Percentiles rank a stretch among this genome's conserved stretches.
Conservation (phyloP, 2,113 vertebrate species). For the Neodon shergylaensis region DNA sequence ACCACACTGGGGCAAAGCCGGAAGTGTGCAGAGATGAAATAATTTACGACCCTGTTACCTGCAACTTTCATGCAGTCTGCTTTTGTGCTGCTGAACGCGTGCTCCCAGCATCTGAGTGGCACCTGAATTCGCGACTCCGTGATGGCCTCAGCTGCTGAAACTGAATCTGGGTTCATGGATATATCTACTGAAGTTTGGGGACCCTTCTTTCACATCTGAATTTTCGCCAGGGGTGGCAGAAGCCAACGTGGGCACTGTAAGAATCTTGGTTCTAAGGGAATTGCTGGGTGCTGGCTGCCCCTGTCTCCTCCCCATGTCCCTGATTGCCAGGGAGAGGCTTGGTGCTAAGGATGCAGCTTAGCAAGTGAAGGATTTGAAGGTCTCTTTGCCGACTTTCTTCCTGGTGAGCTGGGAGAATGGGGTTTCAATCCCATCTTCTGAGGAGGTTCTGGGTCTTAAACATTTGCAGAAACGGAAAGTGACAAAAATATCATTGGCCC, state of each 20-base stretch:
- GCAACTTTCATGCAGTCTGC: slow-evolving; percentile 37
- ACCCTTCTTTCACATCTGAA: background rate
- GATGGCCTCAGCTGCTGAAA: slow-evolving; percentile 77
- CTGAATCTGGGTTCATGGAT: slow-evolving; percentile 41
- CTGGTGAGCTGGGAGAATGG: background rate
- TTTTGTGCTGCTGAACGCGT: slow-evolving; percentile 23
- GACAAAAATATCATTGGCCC: too few species aligned
- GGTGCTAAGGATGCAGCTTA: background rate
- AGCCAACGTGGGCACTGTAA: slow-evolving; percentile 60
- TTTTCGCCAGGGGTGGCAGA: slow-evolving; percentile 27
- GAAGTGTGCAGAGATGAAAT: slow-evolving; percentile 14
- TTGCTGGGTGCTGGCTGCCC: slow-evolving; percentile 49
- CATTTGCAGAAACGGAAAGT: background rate
- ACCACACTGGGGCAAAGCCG: background rate
- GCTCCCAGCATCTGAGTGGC: slow-evolving; percentile 64
- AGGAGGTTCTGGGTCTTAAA: background rate
- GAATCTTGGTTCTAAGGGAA: slow-evolving; percentile 68
- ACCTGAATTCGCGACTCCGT: slow-evolving; percentile 77
- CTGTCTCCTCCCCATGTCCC: background rate
- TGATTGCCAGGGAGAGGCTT: background rate
- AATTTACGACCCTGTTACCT: slow-evolving; percentile 67
- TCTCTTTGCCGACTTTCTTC: background rate
- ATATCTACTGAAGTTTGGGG: background rate
- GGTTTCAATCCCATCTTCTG: background rate
- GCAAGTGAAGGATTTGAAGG: background rate